Evolutionary conservation across 2,113 vertebrate species (phyloP).

Genomic region (Xiphorhynchus elegans): DNA sequence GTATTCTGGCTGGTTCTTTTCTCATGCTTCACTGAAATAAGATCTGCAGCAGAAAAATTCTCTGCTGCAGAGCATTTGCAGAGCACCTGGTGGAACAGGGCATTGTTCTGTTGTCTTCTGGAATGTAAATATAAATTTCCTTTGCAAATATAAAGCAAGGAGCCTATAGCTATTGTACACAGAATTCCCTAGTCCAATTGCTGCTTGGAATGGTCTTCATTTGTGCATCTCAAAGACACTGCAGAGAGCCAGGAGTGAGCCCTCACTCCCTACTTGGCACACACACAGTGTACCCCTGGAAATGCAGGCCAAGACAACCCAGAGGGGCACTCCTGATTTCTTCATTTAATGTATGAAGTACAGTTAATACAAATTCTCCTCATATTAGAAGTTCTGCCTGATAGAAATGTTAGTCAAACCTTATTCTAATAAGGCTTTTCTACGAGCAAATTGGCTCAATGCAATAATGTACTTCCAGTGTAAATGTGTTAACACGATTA

Average conservation of each 20-base stretch:
- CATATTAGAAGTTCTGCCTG: neutral
- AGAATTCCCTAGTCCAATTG: neutral
- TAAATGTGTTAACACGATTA: rapidly evolving
- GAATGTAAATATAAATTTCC: neutral
- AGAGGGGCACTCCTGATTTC: neutral
- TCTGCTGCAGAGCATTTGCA: neutral
- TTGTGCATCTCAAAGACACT: neutral
- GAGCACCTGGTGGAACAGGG: neutral
- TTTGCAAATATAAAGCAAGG: neutral
- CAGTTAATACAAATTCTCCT: neutral
- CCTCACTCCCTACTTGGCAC: neutral
- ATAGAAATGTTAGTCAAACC: neutral
- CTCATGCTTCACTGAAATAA: neutral
- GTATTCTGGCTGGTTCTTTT: neutral
- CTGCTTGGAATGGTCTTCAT: neutral
- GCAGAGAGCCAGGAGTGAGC: neutral
- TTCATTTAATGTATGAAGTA: too few relatives aligned
- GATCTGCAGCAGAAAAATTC: neutral
- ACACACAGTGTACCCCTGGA: neutral
- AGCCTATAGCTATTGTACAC: neutral
- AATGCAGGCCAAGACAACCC: neutral
- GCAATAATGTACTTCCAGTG: neutral
- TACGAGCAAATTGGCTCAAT: neutral
- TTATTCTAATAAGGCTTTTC: neutral
- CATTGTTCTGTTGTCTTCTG: neutral